A percentile compares a stretch with the other conserved stretches of the same genome.
phyloP scores from a whole-genome alignment of 1,140 invertebrate genomes.

The Pseudomyrmex gracilis region DNA sequence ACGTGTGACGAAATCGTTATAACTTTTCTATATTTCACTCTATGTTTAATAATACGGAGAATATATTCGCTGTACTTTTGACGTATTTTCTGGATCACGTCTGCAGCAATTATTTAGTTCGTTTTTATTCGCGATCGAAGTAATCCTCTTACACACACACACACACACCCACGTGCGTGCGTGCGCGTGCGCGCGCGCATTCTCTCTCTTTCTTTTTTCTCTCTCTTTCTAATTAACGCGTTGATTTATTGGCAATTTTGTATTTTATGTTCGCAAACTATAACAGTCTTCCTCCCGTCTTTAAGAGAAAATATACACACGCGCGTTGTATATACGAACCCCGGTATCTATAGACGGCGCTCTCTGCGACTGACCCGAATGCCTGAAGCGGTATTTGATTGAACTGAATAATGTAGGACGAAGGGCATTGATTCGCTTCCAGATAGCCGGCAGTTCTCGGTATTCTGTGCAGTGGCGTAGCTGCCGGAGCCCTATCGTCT shows the following conservation, averaged over 20 bases:
- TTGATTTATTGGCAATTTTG: constrained; percentile 7
- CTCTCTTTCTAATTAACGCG: neutral
- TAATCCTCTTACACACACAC: neutral
- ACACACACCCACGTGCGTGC: too few species aligned
- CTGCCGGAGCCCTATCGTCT: constrained; percentile 22
- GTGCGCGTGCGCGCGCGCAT: too few species aligned
- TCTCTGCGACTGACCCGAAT: constrained; percentile 74
- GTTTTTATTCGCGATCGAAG: neutral
- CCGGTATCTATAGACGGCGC: constrained; percentile 9
- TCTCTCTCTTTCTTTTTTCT: neutral
- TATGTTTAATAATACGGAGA: neutral
- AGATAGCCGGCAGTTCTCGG: constrained; percentile 67
- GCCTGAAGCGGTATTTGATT: constrained; percentile 78
- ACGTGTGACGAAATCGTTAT: neutral
- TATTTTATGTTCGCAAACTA: neutral
- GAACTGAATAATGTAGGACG: constrained; percentile 80
- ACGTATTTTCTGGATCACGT: neutral
- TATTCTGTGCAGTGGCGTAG: constrained; percentile 58
- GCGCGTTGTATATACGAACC: neutral
- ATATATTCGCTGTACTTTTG: neutral
- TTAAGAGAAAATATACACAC: neutral
- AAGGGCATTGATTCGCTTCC: constrained; percentile 79
- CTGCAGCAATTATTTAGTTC: neutral
- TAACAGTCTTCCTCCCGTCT: neutral
- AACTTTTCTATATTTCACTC: neutral